Conservation (phyloP, 2,113 vertebrate genomes). For the Siphamia tubifer region DNA sequence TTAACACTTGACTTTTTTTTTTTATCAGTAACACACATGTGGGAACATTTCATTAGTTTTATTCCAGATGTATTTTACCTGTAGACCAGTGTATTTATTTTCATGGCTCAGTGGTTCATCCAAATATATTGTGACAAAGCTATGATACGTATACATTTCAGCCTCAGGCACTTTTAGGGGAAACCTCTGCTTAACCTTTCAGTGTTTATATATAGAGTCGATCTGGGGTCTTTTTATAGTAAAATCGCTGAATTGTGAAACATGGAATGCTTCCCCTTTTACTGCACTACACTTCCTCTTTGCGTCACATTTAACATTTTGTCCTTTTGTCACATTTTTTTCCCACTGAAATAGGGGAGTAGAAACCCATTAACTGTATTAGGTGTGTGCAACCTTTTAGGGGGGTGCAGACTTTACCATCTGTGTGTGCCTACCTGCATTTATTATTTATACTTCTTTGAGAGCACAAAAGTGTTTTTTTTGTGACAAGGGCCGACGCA, state of each 20-base stretch:
- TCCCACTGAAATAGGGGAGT: not conserved
- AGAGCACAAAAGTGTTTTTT: conserved; percentile 70
- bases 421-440: conserved; percentile 64
- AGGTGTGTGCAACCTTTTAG: conserved; percentile 60
- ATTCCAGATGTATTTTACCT: too few species aligned
- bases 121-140: too few species aligned
- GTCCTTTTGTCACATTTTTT: not conserved
- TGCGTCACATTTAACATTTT: not conserved
- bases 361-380: conserved; percentile 68
- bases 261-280: too few species aligned
- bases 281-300: not conserved
- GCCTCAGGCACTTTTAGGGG: too few species aligned
- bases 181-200: not conserved
- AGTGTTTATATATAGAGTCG: not conserved
- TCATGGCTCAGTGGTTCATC: too few species aligned
- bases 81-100: too few species aligned
- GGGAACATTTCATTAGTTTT: too few species aligned
- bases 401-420: not conserved
- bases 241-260: fast-evolving
- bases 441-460: conserved; percentile 77
- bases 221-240: not conserved
- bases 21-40: too few species aligned
- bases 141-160: too few species aligned
- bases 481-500: conserved; percentile 53
- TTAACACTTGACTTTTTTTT: too few species aligned